Evolutionary conservation across 2,888 invertebrate genomes (phyloP), one percentile per base, ranked within the genome.

Genomic region (Icerya purchasi): DNA sequence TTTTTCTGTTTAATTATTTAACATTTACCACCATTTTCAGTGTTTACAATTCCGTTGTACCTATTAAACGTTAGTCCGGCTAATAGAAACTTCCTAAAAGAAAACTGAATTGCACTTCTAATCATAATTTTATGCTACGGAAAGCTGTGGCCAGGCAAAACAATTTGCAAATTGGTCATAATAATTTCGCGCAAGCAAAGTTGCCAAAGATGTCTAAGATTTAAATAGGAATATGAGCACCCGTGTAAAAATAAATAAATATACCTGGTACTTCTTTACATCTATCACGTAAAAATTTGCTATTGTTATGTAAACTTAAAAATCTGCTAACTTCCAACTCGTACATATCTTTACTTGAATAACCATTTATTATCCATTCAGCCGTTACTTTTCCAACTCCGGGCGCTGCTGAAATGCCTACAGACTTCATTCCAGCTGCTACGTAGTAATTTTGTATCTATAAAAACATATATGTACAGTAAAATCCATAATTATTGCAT

Each of bases 401-500:
- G 0, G 93, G 94, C 0, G 93, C 91, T 8, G 91, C 87, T 1
- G 89, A 87, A 54, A 94, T 84, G n/a, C 96, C 96, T 25, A 90
- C 85, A 0, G 93, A 91, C 75, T 92, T 92, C 84, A 94, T 90
- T 2, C 96, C 97, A 50, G 93, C 90, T 0, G 94, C 92, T 51
- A 97, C 83, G 70, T 82, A 84, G 70, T 93, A 93, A 68, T 90
- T 90, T 66, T 79, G 77, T 66, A 92, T 82, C 85, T 87, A 69
- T 50, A 70, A 59, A 52, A 10, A 10, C n/a, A 5, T 5, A 5
- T 8, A 52, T 10, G n/a, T 52, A n/a, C 5, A 20, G 5, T 3
- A 52, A 52, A 52, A 52, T 20, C n/a, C 52, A 20, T n/a, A 5
- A 52, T 20, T 21, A n/a, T n/a, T n/a, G n/a, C n/a, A n/a, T n/a